phyloP scores from a whole-genome alignment of 35 echinoderm and acorn worm species.

The Apostichopus parvimensis region DNA sequence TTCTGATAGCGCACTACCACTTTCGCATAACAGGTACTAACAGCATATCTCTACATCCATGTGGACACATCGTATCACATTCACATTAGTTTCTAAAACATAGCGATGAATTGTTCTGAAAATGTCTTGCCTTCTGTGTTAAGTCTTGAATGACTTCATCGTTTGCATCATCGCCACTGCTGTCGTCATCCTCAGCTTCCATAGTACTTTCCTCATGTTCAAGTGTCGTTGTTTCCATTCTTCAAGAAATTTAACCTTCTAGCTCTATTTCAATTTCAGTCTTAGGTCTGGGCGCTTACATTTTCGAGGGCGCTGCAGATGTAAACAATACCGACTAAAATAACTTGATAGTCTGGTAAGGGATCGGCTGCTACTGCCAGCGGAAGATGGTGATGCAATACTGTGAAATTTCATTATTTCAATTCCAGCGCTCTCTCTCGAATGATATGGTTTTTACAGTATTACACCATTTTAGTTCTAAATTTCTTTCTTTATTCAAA shows the following conservation, averaged over 20 bases:
- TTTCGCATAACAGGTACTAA: not conserved
- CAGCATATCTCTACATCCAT: not conserved
- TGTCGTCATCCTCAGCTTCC: slow-evolving; percentile 44
- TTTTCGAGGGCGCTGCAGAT: slow-evolving; percentile 9
- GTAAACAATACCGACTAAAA: not conserved
- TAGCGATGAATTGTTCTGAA: not conserved
- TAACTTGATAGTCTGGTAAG: no score
- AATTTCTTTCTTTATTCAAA: no score
- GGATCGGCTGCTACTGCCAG: no score
- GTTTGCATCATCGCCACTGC: slow-evolving; percentile 29
- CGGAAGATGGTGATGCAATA: no score
- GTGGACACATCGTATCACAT: not conserved
- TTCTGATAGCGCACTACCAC: no score
- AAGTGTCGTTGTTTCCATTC: not conserved
- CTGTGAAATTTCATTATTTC: no score
- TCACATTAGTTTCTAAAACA: not conserved
- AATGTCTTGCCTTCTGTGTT: slow-evolving; percentile 4
- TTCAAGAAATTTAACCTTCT: not conserved
- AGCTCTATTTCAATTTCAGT: not conserved
- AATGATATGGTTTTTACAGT: no score
- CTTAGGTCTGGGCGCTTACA: not conserved
- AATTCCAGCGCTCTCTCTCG: no score
- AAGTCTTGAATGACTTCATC: slow-evolving; percentile 32
- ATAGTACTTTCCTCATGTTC: not conserved
- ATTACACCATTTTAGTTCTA: no score